Evolutionary conservation across 2,113 vertebrate genomes (phyloP).

Genomic region (Anoura caudifer): DNA sequence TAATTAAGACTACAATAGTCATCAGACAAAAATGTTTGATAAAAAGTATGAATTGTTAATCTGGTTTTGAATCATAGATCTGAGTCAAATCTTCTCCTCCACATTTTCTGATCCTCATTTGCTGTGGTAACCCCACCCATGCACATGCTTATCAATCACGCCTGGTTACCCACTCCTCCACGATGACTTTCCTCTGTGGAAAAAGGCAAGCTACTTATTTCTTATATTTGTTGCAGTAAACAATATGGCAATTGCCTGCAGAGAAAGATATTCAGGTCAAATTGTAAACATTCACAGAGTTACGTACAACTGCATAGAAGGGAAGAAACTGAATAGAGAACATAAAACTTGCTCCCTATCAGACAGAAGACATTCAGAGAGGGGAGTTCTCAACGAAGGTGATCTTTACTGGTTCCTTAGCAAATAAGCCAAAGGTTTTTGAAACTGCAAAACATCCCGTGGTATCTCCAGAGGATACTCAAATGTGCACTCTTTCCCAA

Average conservation of each 20-base stretch:
- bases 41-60: not conserved
- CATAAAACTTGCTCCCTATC: not conserved
- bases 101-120: not conserved
- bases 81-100: not conserved
- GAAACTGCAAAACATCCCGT: not conserved
- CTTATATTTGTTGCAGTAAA: not conserved
- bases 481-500: not conserved
- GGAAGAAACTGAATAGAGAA: not conserved
- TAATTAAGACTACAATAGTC: slow-evolving; percentile 39
- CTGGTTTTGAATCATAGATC: slow-evolving; percentile 3
- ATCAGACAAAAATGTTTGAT: slow-evolving; percentile 12
- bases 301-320: not conserved
- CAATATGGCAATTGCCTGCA: not conserved
- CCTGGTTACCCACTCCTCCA: not conserved
- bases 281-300: not conserved
- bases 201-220: not conserved
- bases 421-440: not conserved
- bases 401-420: not conserved
- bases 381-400: not conserved
- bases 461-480: not conserved
- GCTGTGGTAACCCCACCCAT: not conserved
- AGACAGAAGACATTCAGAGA: not conserved
- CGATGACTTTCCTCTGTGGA: not conserved
- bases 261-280: not conserved
- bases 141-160: not conserved